phyloP scores from a whole-genome alignment of 2,113 vertebrate species.

The Phalacrocorax aristotelis region DNA sequence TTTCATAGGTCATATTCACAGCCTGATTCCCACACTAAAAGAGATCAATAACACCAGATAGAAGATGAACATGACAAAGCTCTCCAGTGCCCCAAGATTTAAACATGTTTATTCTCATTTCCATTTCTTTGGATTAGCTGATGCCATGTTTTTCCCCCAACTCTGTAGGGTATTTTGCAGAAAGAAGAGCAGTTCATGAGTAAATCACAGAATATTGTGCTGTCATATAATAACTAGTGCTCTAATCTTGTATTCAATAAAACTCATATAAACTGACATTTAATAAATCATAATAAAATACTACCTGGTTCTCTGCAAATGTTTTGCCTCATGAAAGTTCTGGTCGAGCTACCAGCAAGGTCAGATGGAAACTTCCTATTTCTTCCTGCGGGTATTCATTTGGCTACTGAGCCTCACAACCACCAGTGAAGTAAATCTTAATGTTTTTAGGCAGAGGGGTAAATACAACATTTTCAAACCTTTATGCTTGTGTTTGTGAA shows the following conservation, averaged over 20 bases:
- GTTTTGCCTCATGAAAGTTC: neutral
- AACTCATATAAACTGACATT: slow-evolving; percentile 9
- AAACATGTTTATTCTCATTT: slow-evolving; percentile 3
- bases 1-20: slow-evolving; percentile 8
- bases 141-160: neutral
- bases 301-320: neutral
- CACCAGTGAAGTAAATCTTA: neutral
- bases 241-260: slow-evolving; percentile 25
- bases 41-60: neutral
- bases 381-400: neutral
- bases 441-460: neutral
- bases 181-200: neutral
- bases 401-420: neutral
- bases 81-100: neutral
- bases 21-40: neutral
- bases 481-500: neutral
- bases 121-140: slow-evolving; percentile 4
- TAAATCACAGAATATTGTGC: neutral
- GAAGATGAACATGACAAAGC: slow-evolving; percentile 2
- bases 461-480: neutral
- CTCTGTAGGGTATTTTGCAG: neutral
- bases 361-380: neutral
- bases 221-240: neutral
- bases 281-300: slow-evolving; percentile 34
- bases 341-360: neutral